Evolutionary conservation across 1,140 invertebrate genomes (phyloP).

Genomic region (Pseudomyrmex dendroicus): DNA sequence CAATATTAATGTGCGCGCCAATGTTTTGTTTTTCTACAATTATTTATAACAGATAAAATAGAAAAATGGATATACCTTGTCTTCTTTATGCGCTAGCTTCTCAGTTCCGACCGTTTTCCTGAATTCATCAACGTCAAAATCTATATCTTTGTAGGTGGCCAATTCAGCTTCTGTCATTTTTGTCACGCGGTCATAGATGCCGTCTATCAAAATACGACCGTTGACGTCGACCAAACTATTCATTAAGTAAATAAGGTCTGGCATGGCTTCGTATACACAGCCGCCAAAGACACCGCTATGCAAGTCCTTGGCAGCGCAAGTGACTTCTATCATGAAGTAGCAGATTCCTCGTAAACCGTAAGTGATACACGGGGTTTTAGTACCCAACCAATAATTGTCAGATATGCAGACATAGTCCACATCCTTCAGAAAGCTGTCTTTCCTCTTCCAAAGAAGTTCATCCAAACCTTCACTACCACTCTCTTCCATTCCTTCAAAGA

Average conservation of each 20-base stretch:
- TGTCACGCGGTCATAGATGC: slow-evolving; percentile 92
- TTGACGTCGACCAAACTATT: slow-evolving; percentile 93
- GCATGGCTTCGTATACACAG: slow-evolving; percentile 94
- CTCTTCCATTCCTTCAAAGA: slow-evolving; percentile 99
- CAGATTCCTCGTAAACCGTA: slow-evolving; percentile 98
- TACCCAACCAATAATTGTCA: slow-evolving; percentile 99
- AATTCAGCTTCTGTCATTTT: slow-evolving; percentile 91
- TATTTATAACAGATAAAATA: background rate
- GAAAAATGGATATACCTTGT: slow-evolving; percentile 87
- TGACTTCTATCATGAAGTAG: slow-evolving; percentile 96
- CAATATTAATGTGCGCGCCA: background rate
- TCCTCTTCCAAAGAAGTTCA: slow-evolving; percentile 91
- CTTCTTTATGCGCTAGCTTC: slow-evolving; percentile 90
- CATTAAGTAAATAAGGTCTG: slow-evolving; percentile 94
- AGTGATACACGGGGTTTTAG: slow-evolving; percentile 97
- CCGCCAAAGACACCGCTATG: slow-evolving; percentile 98
- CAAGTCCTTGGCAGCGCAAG: slow-evolving; percentile 95
- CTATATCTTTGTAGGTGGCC: slow-evolving; percentile 93
- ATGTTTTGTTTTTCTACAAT: slow-evolving; percentile 16
- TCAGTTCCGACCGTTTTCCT: slow-evolving; percentile 89
- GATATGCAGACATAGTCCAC: slow-evolving; percentile 99
- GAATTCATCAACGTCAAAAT: slow-evolving; percentile 94
- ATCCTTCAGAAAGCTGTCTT: slow-evolving; percentile 92
- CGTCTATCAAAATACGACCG: slow-evolving; percentile 93
- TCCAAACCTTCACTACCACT: slow-evolving; percentile 98